Conservation (phyloP, 1,140 invertebrate species). For the Wiebesia pumilae region DNA sequence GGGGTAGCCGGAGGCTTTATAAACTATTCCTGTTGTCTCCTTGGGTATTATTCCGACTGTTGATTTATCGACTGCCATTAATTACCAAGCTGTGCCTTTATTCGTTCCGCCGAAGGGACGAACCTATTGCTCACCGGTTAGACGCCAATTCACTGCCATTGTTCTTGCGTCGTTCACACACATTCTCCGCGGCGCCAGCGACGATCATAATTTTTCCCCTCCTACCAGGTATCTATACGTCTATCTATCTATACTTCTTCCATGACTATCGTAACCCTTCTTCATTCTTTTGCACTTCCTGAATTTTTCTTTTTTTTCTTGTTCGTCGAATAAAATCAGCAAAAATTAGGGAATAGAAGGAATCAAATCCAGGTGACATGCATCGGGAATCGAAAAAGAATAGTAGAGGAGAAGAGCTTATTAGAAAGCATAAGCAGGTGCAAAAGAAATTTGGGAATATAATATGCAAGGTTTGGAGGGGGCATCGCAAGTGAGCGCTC, state of each 20-base stretch:
- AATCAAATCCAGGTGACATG: slow-evolving; percentile 53
- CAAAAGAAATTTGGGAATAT: slow-evolving; percentile 59
- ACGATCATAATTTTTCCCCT: slow-evolving; percentile 66
- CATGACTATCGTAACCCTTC: background rate
- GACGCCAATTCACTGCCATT: slow-evolving; percentile 73
- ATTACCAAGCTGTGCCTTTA: slow-evolving; percentile 73
- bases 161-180: slow-evolving; percentile 75
- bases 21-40: slow-evolving; percentile 76
- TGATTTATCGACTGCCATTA: slow-evolving; percentile 74
- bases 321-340: slow-evolving; percentile 62
- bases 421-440: slow-evolving; percentile 50
- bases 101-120: slow-evolving; percentile 70
- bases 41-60: slow-evolving; percentile 72
- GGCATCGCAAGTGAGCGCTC: too few species aligned
- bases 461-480: slow-evolving; percentile 53
- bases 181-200: slow-evolving; percentile 58
- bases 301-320: slow-evolving; percentile 55
- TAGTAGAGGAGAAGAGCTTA: slow-evolving; percentile 34
- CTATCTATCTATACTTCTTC: slow-evolving; percentile 60
- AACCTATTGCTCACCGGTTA: slow-evolving; percentile 75
- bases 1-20: slow-evolving; percentile 64
- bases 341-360: slow-evolving; percentile 54
- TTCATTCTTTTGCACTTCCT: background rate
- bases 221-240: slow-evolving; percentile 31
- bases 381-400: background rate